Conservation (phyloP, 2,888 invertebrate species). For the Coleophora deauratella region DNA sequence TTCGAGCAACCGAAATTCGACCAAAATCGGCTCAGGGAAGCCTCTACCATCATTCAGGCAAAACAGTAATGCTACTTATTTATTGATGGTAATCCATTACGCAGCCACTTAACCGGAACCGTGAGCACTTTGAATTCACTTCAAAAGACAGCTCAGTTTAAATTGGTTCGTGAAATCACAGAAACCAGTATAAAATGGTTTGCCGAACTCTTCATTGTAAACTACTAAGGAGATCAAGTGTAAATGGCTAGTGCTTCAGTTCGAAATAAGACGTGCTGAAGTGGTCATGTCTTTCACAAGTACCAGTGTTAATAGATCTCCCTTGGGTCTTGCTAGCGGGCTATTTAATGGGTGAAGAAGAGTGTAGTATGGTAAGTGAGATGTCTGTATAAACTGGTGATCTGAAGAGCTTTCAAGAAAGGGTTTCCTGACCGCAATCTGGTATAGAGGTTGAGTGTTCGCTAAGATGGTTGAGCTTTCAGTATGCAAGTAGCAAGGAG, state of each 20-base stretch:
- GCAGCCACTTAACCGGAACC: slow-evolving; percentile 16
- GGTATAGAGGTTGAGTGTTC: slow-evolving; percentile 32
- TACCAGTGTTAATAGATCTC: slow-evolving; percentile 37
- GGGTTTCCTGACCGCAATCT: slow-evolving; percentile 46
- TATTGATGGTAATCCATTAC: slow-evolving; percentile 59
- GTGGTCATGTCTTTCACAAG: slow-evolving; percentile 51
- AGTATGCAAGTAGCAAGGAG: too few species aligned
- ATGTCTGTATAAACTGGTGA: slow-evolving; percentile 33
- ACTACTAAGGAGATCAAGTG: slow-evolving; percentile 18
- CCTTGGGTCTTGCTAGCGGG: slow-evolving; percentile 22
- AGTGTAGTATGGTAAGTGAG: slow-evolving; percentile 27
- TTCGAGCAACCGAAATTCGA: slow-evolving; percentile 35
- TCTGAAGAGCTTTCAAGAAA: slow-evolving; percentile 38
- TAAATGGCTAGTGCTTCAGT: slow-evolving; percentile 34
- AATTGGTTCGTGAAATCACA: slow-evolving; percentile 18
- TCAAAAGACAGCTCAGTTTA: not conserved
- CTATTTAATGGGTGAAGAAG: slow-evolving; percentile 38
- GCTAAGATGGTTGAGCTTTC: not conserved
- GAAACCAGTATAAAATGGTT: slow-evolving; percentile 2
- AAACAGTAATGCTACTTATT: slow-evolving; percentile 55
- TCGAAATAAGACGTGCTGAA: slow-evolving; percentile 54
- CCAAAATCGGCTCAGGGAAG: slow-evolving; percentile 55
- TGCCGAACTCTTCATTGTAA: too few species aligned
- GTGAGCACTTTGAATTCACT: slow-evolving; percentile 9
- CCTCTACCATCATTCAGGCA: slow-evolving; percentile 38